Evolutionary conservation across 1,140 invertebrate species (phyloP).

Genomic region (Grapholita molesta): DNA sequence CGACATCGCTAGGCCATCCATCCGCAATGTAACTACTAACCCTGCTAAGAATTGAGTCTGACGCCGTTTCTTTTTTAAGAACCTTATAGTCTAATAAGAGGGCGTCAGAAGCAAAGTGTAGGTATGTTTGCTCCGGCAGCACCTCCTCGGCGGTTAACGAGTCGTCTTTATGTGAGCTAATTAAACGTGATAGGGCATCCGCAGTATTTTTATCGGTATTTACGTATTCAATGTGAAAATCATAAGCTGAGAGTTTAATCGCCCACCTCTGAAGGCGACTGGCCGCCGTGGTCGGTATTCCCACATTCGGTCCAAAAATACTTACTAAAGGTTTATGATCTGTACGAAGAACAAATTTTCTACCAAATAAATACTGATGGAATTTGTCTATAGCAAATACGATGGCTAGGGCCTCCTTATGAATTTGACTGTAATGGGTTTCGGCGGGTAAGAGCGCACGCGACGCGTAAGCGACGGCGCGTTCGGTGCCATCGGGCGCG

Average conservation of each 20-base stretch:
- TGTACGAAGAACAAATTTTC: slow-evolving; percentile 68
- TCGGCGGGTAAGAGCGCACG: slow-evolving; percentile 43
- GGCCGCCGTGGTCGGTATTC: slow-evolving; percentile 17
- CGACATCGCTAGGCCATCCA: slow-evolving; percentile 1
- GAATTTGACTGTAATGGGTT: slow-evolving; percentile 63
- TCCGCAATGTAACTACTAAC: not conserved
- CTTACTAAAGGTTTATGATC: slow-evolving; percentile 68
- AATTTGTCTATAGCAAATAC: slow-evolving; percentile 60
- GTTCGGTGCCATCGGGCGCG: not conserved
- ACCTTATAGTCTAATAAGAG: not conserved
- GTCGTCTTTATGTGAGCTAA: not conserved
- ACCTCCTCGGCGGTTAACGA: not conserved
- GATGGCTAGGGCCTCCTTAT: slow-evolving; percentile 71
- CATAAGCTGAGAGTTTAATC: slow-evolving; percentile 20
- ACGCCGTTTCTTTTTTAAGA: not conserved
- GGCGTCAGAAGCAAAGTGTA: slow-evolving; percentile 5
- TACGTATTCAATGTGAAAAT: slow-evolving; percentile 20
- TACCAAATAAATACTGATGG: slow-evolving; percentile 59
- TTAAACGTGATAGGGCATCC: slow-evolving; percentile 6
- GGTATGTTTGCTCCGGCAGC: slow-evolving; percentile 8
- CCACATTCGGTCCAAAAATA: slow-evolving; percentile 42
- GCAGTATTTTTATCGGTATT: slow-evolving; percentile 6
- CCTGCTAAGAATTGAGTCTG: not conserved
- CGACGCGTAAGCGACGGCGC: slow-evolving; percentile 45
- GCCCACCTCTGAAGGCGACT: slow-evolving; percentile 22